Evolutionary conservation across 2,113 vertebrate species (phyloP).

Genomic region (Mungos mungo): DNA sequence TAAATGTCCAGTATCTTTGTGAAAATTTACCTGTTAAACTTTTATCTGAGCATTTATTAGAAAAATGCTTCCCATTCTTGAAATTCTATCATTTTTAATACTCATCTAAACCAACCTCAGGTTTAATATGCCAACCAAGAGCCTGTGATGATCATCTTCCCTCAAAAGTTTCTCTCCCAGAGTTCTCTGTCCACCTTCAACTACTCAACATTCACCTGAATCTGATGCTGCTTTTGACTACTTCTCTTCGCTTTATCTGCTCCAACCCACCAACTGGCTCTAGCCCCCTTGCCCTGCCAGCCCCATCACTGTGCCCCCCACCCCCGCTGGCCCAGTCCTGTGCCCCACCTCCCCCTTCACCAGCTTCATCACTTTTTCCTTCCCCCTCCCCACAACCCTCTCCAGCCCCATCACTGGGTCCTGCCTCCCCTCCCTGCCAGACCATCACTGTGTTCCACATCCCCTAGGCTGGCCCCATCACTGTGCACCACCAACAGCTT

Average conservation of each 20-base stretch:
- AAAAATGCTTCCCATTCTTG: background rate
- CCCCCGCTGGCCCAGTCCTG: background rate
- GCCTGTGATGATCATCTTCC: background rate
- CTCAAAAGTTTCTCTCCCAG: background rate
- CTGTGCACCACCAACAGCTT: no score
- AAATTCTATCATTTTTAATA: background rate
- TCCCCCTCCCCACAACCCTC: background rate
- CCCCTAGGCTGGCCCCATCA: background rate
- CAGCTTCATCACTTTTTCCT: background rate
- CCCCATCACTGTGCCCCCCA: background rate
- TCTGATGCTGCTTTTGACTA: background rate
- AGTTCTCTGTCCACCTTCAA: background rate
- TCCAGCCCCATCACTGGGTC: background rate
- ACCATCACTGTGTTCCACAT: background rate
- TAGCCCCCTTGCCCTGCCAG: fast-evolving
- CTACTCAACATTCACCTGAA: background rate
- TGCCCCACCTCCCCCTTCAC: background rate
- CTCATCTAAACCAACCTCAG: background rate
- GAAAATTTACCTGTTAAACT: background rate
- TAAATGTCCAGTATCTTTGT: background rate
- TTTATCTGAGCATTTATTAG: background rate
- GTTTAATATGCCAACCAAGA: background rate
- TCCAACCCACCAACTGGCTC: background rate
- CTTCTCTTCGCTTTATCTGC: background rate
- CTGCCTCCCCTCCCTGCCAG: no score